Evolutionary conservation across 1,140 invertebrate species (phyloP).

Genomic region (Protaetia brevitarsis): DNA sequence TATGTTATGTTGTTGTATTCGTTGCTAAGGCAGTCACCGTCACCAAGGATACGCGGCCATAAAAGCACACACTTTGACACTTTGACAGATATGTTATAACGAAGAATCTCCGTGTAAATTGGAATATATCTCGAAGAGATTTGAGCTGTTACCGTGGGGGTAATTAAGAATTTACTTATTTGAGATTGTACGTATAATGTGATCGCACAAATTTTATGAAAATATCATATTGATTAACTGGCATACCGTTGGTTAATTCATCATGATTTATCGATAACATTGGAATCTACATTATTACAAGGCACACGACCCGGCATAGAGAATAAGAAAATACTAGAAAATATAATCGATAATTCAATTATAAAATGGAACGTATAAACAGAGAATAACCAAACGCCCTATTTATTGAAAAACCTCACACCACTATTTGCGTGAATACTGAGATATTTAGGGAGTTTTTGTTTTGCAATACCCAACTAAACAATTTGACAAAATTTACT

Average conservation of each 20-base stretch:
- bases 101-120: neutral
- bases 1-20: constrained; percentile 51
- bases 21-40: constrained; percentile 50
- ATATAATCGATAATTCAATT: too few species aligned
- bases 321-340: too few species aligned
- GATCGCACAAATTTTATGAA: neutral
- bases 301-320: too few species aligned
- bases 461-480: too few species aligned
- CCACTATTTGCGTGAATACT: too few species aligned
- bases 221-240: constrained; percentile 16
- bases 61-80: constrained; percentile 43
- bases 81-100: constrained; percentile 32
- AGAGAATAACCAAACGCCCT: too few species aligned
- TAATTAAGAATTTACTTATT: neutral
- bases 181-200: neutral
- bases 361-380: too few species aligned
- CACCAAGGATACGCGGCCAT: constrained; percentile 48
- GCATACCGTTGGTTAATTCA: neutral
- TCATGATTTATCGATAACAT: constrained; percentile 8
- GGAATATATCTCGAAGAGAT: neutral
- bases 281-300: neutral
- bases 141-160: neutral
- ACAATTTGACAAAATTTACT: too few species aligned
- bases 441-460: too few species aligned
- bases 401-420: too few species aligned